These are phyloP conservation scores for Eretmocerus hayati DNA, from an alignment of 2,888 invertebrate species.

Conservation along the genomic window DNA sequence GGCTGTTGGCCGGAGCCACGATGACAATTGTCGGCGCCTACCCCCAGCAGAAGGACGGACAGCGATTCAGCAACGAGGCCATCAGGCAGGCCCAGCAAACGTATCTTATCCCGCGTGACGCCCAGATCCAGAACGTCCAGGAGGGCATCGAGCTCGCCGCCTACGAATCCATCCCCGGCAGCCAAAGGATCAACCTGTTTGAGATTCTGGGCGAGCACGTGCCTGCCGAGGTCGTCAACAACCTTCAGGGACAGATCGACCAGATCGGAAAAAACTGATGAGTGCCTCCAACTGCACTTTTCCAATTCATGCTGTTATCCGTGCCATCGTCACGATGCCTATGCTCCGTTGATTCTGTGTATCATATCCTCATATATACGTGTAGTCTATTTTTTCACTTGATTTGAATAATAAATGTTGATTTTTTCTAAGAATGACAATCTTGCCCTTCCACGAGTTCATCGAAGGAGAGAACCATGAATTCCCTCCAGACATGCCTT, in stretches of 20 bases:
- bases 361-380: too few relatives aligned
- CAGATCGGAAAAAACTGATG: constrained; percentile 64
- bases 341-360: too few relatives aligned
- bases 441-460: too few relatives aligned
- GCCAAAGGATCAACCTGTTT: constrained; percentile 76
- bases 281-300: too few relatives aligned
- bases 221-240: constrained; percentile 81
- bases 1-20: constrained; percentile 47
- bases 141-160: constrained; percentile 81
- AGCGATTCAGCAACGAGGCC: constrained; percentile 76
- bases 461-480: too few relatives aligned
- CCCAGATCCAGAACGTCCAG: constrained; percentile 79
- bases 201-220: constrained; percentile 80
- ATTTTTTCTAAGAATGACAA: too few relatives aligned
- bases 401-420: not conserved
- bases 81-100: constrained; percentile 83
- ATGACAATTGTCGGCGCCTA: too few relatives aligned
- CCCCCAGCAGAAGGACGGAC: constrained; percentile 69
- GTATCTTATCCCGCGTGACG: constrained; percentile 76
- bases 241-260: constrained; percentile 78
- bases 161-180: constrained; percentile 78
- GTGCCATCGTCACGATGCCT: too few relatives aligned
- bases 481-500: constrained; percentile 8
- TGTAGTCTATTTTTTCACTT: constrained; percentile 6
- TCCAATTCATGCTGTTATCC: too few relatives aligned